phyloP scores from a whole-genome alignment of 2,888 invertebrate genomes.

The Trimorus sp. region DNA sequence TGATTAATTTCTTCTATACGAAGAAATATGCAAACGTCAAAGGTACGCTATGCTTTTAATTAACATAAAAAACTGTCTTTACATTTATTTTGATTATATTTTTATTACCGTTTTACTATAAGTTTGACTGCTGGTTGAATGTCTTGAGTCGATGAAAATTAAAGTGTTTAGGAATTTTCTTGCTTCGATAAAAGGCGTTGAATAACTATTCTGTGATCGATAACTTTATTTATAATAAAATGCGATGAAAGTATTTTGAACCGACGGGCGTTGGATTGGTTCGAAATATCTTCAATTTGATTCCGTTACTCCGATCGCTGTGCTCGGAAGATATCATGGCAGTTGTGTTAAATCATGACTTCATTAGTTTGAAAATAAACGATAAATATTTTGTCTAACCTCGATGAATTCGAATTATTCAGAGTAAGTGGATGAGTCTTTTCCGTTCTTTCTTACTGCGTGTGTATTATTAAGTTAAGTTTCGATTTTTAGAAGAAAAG shows the following conservation, averaged over 20 bases:
- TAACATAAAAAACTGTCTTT: no score
- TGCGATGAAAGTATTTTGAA: constrained; percentile 26
- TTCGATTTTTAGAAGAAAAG: constrained; percentile 58
- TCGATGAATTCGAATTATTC: background rate
- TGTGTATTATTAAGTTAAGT: background rate
- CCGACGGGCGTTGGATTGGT: constrained; percentile 10
- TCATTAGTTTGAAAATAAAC: background rate
- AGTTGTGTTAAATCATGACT: background rate
- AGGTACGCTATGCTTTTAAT: no score
- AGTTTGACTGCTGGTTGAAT: background rate
- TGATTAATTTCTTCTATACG: no score
- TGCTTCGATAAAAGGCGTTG: background rate
- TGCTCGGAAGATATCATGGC: background rate
- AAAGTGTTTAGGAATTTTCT: background rate
- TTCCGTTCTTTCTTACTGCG: background rate
- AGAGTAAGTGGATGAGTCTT: constrained; percentile 5
- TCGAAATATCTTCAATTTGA: constrained; percentile 19
- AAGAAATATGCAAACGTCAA: no score
- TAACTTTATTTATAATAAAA: constrained; percentile 6
- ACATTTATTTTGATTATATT: constrained; percentile 12
- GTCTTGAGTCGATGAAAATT: background rate
- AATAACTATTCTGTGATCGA: constrained; percentile 19
- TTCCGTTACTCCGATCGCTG: background rate
- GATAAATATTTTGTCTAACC: background rate
- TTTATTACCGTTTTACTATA: background rate